Percentiles rank a stretch among this genome's conserved stretches.
These are phyloP conservation scores for Drosophila erecta DNA, from an alignment of 1,140 invertebrate genomes.

Conservation along the genomic window DNA sequence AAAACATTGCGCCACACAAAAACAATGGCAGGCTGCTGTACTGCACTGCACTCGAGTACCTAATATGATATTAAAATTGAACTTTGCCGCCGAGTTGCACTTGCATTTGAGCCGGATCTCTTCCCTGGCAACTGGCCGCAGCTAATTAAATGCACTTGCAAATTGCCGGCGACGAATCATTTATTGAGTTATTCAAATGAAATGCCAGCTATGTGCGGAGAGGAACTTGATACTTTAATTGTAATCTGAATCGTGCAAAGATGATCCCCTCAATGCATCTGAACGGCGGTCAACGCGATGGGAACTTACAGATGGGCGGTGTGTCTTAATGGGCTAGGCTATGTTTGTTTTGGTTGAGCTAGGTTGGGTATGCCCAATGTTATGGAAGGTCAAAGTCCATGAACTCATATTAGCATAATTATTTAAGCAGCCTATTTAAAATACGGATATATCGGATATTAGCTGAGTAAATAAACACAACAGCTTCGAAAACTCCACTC, in stretches of 20 bases:
- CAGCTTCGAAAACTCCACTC: not conserved
- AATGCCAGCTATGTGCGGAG: constrained; percentile 71
- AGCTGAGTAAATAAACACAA: no score
- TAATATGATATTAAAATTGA: constrained; percentile 73
- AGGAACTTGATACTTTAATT: constrained; percentile 69
- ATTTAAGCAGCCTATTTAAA: not conserved
- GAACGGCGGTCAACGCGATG: not conserved
- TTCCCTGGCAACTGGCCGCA: constrained; percentile 32
- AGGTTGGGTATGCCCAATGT: constrained; percentile 22
- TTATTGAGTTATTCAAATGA: constrained; percentile 77
- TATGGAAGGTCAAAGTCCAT: constrained; percentile 4
- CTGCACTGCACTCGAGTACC: constrained; percentile 34
- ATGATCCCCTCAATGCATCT: constrained; percentile 27
- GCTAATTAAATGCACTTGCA: constrained; percentile 71
- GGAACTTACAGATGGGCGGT: constrained; percentile 22
- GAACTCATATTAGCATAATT: not conserved
- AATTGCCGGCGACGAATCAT: constrained; percentile 54
- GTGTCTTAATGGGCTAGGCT: constrained; percentile 17
- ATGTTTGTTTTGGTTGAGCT: constrained; percentile 32
- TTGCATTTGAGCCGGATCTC: constrained; percentile 64
- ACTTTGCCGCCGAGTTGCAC: constrained; percentile 45
- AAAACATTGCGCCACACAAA: constrained; percentile 41
- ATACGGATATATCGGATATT: not conserved
- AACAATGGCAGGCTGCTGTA: constrained; percentile 68
- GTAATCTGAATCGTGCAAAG: constrained; percentile 51